Percentiles rank a stretch among this genome's conserved stretches.
These are phyloP conservation scores for Gryllus bimaculatus DNA, from an alignment of 1,140 invertebrate genomes.

Conservation along the genomic window DNA sequence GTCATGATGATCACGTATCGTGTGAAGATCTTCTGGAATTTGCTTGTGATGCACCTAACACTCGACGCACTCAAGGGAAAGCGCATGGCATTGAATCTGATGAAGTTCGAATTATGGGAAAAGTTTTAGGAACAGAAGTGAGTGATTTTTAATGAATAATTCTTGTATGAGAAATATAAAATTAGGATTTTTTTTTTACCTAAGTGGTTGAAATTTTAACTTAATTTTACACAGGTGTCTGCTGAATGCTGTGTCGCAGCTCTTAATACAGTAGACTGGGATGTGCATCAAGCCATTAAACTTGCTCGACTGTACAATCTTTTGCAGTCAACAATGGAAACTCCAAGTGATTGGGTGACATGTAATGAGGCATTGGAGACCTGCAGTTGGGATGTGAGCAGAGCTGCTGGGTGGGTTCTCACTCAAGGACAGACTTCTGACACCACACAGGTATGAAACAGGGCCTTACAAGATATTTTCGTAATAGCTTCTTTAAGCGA, in stretches of 20 bases:
- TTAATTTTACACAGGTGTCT: conserved; percentile 45
- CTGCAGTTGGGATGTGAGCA: conserved; percentile 22
- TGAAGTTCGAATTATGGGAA: conserved; percentile 84
- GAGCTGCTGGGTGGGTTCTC: conserved; percentile 22
- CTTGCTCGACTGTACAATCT: conserved; percentile 62
- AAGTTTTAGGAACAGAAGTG: conserved; percentile 76
- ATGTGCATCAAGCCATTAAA: conserved; percentile 83
- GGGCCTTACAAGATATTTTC: background rate
- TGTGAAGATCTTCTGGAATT: conserved; percentile 89
- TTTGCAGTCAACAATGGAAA: conserved; percentile 35
- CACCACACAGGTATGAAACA: conserved; percentile 21
- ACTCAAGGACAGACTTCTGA: conserved; percentile 18
- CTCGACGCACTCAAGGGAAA: conserved; percentile 49
- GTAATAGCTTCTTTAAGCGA: background rate
- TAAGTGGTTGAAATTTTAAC: background rate
- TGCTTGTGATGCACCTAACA: conserved; percentile 70
- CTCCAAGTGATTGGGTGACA: conserved; percentile 27
- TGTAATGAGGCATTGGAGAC: conserved; percentile 19
- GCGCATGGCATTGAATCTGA: conserved; percentile 75
- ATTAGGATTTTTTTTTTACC: too few relatives aligned
- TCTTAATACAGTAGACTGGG: conserved; percentile 76
- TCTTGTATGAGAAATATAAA: background rate
- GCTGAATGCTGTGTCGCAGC: conserved; percentile 70
- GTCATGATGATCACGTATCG: conserved; percentile 64
- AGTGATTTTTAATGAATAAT: conserved; percentile 25